Percentiles rank a stretch among this genome's conserved stretches.
Conservation (phyloP, 1,140 invertebrate genomes). For the Stegodyphus dumicola region DNA sequence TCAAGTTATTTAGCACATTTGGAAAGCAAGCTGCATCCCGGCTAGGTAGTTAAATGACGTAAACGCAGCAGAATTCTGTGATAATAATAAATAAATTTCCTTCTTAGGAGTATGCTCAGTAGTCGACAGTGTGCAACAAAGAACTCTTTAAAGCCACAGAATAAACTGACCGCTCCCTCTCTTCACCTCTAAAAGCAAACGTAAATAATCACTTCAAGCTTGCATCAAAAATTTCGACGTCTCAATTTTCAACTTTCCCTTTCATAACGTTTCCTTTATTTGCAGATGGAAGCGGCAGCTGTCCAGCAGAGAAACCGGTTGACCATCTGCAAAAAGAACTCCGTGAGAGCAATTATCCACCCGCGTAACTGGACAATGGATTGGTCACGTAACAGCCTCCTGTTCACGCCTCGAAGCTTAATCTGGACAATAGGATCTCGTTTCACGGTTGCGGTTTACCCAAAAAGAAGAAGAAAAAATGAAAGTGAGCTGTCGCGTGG, state of each 20-base stretch:
- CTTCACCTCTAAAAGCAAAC: neutral
- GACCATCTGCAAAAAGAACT: neutral
- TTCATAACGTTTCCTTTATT: neutral
- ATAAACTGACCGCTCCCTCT: neutral
- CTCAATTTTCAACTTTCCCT: neutral
- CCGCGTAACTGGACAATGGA: neutral
- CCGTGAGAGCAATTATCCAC: neutral
- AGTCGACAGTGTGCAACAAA: no score
- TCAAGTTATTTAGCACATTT: no score
- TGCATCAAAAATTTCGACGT: neutral
- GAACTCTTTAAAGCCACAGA: no score
- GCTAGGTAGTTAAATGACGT: no score
- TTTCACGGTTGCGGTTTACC: neutral
- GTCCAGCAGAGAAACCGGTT: neutral
- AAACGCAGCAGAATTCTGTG: no score
- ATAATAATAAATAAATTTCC: no score
- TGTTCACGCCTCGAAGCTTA: neutral
- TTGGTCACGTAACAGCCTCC: neutral
- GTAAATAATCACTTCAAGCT: neutral
- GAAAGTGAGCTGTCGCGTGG: neutral
- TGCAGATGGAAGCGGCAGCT: neutral
- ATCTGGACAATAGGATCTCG: neutral
- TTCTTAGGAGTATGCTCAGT: no score
- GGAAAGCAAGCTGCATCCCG: no score
- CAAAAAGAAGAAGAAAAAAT: neutral